These are phyloP conservation scores for Hymenopus coronatus DNA, from an alignment of 2,888 invertebrate species.

Conservation along the genomic window DNA sequence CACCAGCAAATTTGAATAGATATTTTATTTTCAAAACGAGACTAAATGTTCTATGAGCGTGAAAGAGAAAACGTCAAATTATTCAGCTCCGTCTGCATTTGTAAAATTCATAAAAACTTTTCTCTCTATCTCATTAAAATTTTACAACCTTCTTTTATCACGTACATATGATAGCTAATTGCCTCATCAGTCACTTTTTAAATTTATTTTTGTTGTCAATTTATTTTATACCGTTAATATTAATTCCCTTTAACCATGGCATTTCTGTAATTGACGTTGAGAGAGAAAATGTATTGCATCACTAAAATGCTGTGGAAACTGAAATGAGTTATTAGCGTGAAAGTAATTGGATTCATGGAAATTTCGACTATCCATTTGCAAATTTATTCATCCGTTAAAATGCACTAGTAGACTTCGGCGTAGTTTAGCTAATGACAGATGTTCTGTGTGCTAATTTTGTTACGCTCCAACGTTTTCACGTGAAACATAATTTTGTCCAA, in stretches of 20 bases:
- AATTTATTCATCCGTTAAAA: background rate
- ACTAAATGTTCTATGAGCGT: too few species aligned
- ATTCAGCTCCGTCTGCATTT: too few species aligned
- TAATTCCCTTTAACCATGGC: background rate
- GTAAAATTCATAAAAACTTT: too few species aligned
- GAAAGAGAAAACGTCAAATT: too few species aligned
- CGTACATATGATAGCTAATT: too few species aligned
- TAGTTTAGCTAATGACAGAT: background rate
- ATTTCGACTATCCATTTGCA: background rate
- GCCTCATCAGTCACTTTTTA: too few species aligned
- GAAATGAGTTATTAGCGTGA: background rate
- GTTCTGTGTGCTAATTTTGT: background rate
- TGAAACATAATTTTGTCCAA: background rate
- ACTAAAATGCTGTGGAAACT: background rate
- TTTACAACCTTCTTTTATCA: too few species aligned
- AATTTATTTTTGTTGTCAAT: background rate
- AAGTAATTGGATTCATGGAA: background rate
- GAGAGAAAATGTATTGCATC: background rate
- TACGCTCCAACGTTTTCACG: background rate
- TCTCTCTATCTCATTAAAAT: too few species aligned
- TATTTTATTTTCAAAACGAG: too few species aligned
- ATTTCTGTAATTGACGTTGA: background rate
- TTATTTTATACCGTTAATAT: background rate
- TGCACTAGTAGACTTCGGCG: background rate
- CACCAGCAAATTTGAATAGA: too few species aligned